Evolutionary conservation across 2,113 vertebrate species (phyloP).

Genomic region (Nerophis ophidion): DNA sequence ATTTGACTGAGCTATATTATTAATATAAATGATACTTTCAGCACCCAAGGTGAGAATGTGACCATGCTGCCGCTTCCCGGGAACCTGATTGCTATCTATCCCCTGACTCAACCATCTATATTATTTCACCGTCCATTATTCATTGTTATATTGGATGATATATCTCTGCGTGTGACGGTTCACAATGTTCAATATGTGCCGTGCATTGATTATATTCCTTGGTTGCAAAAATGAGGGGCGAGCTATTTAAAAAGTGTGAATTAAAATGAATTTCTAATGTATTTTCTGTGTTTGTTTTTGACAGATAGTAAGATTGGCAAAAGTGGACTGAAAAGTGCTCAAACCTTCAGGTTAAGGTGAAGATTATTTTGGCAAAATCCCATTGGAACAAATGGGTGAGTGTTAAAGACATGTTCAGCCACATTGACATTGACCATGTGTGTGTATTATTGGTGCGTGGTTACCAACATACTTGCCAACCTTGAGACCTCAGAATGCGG

Average conservation of each 20-base stretch:
- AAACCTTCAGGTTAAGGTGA: constrained; percentile 48
- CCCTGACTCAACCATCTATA: constrained; percentile 8
- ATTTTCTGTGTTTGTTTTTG: background rate
- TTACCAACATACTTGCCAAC: too few species aligned
- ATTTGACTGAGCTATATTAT: constrained; percentile 16
- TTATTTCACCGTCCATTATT: constrained; percentile 16
- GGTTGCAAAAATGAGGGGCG: constrained; percentile 3
- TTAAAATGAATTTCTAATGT: constrained; percentile 11
- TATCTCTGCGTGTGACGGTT: constrained; percentile 17
- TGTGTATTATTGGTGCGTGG: too few species aligned
- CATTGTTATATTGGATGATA: constrained; percentile 13
- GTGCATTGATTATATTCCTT: constrained; percentile 5
- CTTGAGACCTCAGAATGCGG: too few species aligned
- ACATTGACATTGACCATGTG: too few species aligned
- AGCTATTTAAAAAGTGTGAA: constrained; percentile 5
- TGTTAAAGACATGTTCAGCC: background rate
- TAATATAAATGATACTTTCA: background rate
- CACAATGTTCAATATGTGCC: background rate
- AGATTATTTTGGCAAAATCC: constrained; percentile 28
- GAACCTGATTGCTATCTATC: constrained; percentile 13
- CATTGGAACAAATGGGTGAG: constrained; percentile 22
- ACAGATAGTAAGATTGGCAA: constrained; percentile 22
- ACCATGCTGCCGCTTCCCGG: background rate
- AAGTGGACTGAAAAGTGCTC: constrained; percentile 12
- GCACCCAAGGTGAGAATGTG: constrained; percentile 11